Base-by-base conservation (phyloP, 2,797 vertebrate species). In the Gymnopithys bicolor region DNA sequence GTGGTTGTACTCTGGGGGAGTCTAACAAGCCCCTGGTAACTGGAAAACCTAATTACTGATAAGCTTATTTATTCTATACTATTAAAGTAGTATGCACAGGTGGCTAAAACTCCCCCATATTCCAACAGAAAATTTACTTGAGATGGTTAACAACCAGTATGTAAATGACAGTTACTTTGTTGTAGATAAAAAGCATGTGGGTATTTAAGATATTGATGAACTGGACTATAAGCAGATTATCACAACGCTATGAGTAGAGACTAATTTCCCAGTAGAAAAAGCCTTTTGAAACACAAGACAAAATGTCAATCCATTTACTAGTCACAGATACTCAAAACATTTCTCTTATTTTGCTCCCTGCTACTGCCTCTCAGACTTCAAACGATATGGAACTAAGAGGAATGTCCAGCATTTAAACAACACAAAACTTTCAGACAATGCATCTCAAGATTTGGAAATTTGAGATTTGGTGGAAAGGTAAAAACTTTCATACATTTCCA, bases 121-220 rank as follows among this genome's bases (percentile, higher is more conserved):
- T 69, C 73, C 60, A 41, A 73, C 41, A 69, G 48, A 32, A 70
- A 84, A 70, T 82, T 91, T 84, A 45, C 70, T 84, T 43, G 86
- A 87, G 74, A 84, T 60, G 33, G 80, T 86, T 90, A 91, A 67
- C 59, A 90, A 89, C 32, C 32, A 82, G 67, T 77, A 75, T 1
- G 8, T 48, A 95, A 94, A 86, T 86, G 75, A 81, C 69, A 69
- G 67, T 45, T 88, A 70, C 83, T 94, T 92, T 87, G 55, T n/a
- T 84, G 74, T 41, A 70, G n/a, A 45, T 4, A 1, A 90, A 94
- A 93, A 90, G 48, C 74, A 43, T 46, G 28, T 46, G 74, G 41
- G 52, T 94, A 82, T 60, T 96, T 90, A 89, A 95, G 93, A 87
- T 95, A 94, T 79, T 94, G 94, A 95, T 94, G 91, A 96, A 87